phyloP scores from a whole-genome alignment of 2,888 invertebrate species.

The Ecliptopera silaceata region DNA sequence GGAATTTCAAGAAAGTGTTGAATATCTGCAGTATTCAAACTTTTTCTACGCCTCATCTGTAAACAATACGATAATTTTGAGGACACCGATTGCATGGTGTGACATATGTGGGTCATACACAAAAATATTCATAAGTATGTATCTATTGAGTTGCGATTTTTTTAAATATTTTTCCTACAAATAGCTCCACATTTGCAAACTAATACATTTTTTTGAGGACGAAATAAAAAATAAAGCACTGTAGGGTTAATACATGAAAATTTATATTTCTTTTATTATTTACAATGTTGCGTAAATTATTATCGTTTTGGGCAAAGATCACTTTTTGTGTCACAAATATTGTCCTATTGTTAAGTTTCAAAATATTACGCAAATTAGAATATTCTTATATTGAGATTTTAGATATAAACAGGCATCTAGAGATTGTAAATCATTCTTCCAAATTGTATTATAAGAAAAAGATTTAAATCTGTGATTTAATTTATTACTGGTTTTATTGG shows the following conservation, averaged over 20 bases:
- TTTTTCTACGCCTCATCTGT: too few species aligned
- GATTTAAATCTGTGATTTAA: conserved; percentile 78
- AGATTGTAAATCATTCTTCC: conserved; percentile 48
- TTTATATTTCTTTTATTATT: conserved; percentile 56
- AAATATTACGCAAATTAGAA: conserved; percentile 69
- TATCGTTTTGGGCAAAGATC: conserved; percentile 55
- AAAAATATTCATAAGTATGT: too few species aligned
- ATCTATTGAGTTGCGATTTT: too few species aligned
- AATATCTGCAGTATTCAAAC: too few species aligned
- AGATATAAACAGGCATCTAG: conserved; percentile 53
- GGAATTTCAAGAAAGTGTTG: too few species aligned
- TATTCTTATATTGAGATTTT: conserved; percentile 66
- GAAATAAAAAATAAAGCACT: too few species aligned
- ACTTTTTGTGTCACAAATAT: conserved; percentile 39
- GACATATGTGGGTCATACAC: too few species aligned
- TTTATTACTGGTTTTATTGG: conserved; percentile 71
- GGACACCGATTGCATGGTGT: too few species aligned
- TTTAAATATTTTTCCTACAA: too few species aligned
- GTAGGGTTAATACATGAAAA: conserved; percentile 52
- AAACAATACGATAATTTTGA: too few species aligned
- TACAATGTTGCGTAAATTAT: conserved; percentile 74
- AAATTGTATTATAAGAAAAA: conserved; percentile 66
- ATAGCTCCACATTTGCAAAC: too few species aligned
- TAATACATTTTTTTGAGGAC: too few species aligned
- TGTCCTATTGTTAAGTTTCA: conserved; percentile 73